Evolutionary conservation across 53 echinoderm and acorn worm species (phyloP), one percentile per base, ranked within the genome.

Genomic region (Apostichopus leukothele): DNA sequence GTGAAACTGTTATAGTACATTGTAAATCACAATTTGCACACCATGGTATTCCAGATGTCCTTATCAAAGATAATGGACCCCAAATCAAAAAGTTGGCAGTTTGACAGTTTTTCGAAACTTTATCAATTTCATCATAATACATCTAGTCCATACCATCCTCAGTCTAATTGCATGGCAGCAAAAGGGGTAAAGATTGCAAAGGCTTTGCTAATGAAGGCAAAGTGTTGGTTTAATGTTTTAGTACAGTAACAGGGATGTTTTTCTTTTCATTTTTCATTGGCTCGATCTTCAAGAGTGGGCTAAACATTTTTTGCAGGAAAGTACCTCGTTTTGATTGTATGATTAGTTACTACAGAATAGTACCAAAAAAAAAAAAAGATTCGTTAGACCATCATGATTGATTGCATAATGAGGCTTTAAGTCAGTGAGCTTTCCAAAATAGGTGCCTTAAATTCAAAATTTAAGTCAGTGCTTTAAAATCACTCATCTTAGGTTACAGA

Each of bases 161-260:
- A 89, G n/a, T 79, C 90, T 5, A 92, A 92, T 73, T 89, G 90
- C 1, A 88, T 67, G 74, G 78, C 89, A 51, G 89, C 90, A 74
- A 90, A 80, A 50, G 86, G 89, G 39, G 91, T 89, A 27, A 27
- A 27, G 27, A 27, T 27, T 27, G 27, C 78, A 22, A 78, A 78
- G 11, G 76, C 5, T 18, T 27, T 27, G 27, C 27, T 27, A 27
- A 27, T 27, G 27, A 27, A 27, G 27, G 27, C 27, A 27, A 27
- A 27, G 27, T 27, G 27, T 27, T 27, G 27, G 27, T 27, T 27
- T 27, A 27, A 27, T 27, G 27, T 27, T 27, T 27, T 27, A 27
- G 27, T 27, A 27, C 27, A 27, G 27, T 27, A 27, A 27, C 27
- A 27, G 27, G 27, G 27, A 27, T 27, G 27, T 27, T 27, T 27